These are phyloP conservation scores for Ictalurus furcatus DNA, from an alignment of 2,113 vertebrate species.

Conservation along the genomic window DNA sequence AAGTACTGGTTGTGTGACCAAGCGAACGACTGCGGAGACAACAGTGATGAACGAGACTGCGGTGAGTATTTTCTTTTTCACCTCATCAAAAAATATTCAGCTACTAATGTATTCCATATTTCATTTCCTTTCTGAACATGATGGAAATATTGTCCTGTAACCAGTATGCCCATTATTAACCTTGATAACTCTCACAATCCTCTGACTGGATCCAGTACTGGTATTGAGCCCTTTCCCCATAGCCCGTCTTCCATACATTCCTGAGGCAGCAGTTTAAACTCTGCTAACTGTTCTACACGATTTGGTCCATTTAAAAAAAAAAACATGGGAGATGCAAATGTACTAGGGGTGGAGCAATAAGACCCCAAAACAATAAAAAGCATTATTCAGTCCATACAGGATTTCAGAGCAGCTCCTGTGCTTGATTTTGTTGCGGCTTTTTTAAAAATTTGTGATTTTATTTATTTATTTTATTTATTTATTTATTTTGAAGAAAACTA, in stretches of 20 bases:
- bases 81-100: neutral
- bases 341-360: neutral
- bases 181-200: neutral
- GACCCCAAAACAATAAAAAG: neutral
- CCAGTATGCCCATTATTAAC: neutral
- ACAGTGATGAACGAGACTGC: slow-evolving; percentile 73
- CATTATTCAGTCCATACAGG: too few species aligned
- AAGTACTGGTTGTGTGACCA: slow-evolving; percentile 70
- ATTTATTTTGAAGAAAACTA: too few species aligned
- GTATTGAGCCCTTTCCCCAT: neutral
- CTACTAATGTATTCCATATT: neutral
- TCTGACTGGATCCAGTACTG: neutral
- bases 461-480: too few species aligned
- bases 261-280: neutral
- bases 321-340: neutral
- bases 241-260: neutral
- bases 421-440: too few species aligned
- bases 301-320: neutral
- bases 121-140: neutral
- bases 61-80: slow-evolving; percentile 59
- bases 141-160: neutral
- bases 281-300: neutral
- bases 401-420: too few species aligned
- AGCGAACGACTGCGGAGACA: slow-evolving; percentile 75
- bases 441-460: too few species aligned